Percentiles rank a stretch among this genome's conserved stretches.
Evolutionary conservation across 1,140 invertebrate genomes (phyloP).

Genomic region (Probaryconus sp.): DNA sequence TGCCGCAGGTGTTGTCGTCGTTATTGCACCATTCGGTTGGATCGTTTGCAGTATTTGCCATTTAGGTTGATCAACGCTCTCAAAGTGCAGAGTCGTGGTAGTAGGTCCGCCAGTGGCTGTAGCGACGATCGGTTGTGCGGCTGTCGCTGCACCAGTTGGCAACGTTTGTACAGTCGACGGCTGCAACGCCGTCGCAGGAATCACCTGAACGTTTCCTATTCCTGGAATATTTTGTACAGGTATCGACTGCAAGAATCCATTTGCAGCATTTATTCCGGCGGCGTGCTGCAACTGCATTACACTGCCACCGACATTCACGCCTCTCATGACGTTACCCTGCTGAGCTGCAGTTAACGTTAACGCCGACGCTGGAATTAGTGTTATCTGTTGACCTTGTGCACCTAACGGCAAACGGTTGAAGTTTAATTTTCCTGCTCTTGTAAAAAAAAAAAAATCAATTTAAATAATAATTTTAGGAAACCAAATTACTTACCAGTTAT

Average conservation of each 20-base stretch:
- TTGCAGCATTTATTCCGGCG: conserved; percentile 67
- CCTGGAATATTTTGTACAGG: conserved; percentile 86
- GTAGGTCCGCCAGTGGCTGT: conserved; percentile 54
- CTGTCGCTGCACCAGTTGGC: conserved; percentile 65
- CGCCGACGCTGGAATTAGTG: conserved; percentile 84
- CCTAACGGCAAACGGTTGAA: no score
- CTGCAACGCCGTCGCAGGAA: conserved; percentile 80
- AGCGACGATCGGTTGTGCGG: conserved; percentile 60
- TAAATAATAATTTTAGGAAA: neutral
- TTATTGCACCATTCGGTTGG: conserved; percentile 72
- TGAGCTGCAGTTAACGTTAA: conserved; percentile 69
- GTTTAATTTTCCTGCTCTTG: no score
- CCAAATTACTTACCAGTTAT: conserved; percentile 76
- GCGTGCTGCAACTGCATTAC: conserved; percentile 75
- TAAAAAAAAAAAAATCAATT: neutral
- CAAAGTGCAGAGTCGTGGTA: conserved; percentile 81
- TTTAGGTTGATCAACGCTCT: conserved; percentile 87
- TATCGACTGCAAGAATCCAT: conserved; percentile 80
- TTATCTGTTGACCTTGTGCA: conserved; percentile 85
- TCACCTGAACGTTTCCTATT: conserved; percentile 87
- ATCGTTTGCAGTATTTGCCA: conserved; percentile 87
- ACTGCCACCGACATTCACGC: conserved; percentile 70
- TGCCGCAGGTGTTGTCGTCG: conserved; percentile 61
- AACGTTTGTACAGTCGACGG: conserved; percentile 72
- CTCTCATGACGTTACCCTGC: conserved; percentile 71